Evolutionary conservation across 1,140 invertebrate genomes (phyloP).

Genomic region (Eumaeus atala): DNA sequence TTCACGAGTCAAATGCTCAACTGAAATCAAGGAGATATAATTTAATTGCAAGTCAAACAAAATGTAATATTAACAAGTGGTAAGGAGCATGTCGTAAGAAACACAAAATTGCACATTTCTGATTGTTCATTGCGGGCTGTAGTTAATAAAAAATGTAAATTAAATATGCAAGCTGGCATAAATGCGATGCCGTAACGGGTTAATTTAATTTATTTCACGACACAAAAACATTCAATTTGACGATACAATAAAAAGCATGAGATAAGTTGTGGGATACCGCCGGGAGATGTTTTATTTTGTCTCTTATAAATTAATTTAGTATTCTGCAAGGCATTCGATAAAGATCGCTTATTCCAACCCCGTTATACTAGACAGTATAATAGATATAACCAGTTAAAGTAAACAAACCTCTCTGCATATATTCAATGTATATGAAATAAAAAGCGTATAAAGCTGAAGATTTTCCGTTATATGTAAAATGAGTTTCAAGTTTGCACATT

Average conservation of each 20-base stretch:
- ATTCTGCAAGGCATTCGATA: too few species aligned
- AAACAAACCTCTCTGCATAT: too few species aligned
- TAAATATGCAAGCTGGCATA: conserved; percentile 1
- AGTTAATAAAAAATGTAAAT: conserved; percentile 6
- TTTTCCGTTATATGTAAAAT: too few species aligned
- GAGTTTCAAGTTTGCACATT: too few species aligned
- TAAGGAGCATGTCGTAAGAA: conserved; percentile 3
- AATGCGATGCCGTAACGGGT: conserved; percentile 5
- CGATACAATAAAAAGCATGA: conserved; percentile 20
- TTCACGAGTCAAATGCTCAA: too few species aligned
- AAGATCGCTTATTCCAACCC: too few species aligned
- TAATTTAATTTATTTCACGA: conserved; percentile 21
- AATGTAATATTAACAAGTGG: too few species aligned
- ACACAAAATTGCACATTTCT: conserved; percentile 4
- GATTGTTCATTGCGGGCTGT: conserved; percentile 2
- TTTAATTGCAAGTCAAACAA: not conserved
- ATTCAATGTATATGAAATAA: too few species aligned
- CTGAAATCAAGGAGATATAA: not conserved
- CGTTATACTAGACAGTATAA: too few species aligned
- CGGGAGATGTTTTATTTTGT: conserved; percentile 20
- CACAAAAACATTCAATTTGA: conserved; percentile 22
- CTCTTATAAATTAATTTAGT: conserved; percentile 6
- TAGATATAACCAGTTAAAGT: too few species aligned
- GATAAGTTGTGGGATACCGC: conserved; percentile 18
- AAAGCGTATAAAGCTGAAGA: too few species aligned